Conservation (phyloP, 2,888 invertebrate genomes). For the Polymixis flavicincta region DNA sequence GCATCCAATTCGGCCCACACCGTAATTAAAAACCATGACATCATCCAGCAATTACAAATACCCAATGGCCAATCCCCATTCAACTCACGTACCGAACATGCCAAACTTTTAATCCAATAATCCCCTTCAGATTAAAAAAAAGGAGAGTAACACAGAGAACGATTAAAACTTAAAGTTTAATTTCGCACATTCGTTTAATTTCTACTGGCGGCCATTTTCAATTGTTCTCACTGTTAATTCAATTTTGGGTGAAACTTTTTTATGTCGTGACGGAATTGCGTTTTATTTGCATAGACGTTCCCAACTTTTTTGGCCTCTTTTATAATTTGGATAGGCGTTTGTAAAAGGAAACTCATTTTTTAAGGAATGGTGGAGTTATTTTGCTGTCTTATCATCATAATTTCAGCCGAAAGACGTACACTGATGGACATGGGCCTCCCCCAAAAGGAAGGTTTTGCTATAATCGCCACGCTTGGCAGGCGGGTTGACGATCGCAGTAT, state of each 20-base stretch:
- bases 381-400: no score
- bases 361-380: background rate
- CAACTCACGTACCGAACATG: conserved; percentile 38
- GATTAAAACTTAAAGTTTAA: conserved; percentile 64
- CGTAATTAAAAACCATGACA: conserved; percentile 53
- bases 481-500: no score
- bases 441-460: no score
- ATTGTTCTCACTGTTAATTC: conserved; percentile 71
- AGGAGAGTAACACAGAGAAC: conserved; percentile 44
- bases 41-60: conserved; percentile 38
- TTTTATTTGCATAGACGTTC: conserved; percentile 50
- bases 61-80: conserved; percentile 24
- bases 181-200: conserved; percentile 52
- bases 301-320: conserved; percentile 10
- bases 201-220: conserved; percentile 60
- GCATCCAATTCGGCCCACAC: background rate
- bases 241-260: conserved; percentile 70
- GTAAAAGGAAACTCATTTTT: conserved; percentile 8
- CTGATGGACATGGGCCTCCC: no score
- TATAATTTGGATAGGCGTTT: conserved; percentile 34
- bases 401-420: no score
- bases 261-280: conserved; percentile 47
- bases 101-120: conserved; percentile 63
- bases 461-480: no score
- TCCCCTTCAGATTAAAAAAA: conserved; percentile 53